Conservation (phyloP, 2,113 vertebrate species). For the Zosterops pallidus region DNA sequence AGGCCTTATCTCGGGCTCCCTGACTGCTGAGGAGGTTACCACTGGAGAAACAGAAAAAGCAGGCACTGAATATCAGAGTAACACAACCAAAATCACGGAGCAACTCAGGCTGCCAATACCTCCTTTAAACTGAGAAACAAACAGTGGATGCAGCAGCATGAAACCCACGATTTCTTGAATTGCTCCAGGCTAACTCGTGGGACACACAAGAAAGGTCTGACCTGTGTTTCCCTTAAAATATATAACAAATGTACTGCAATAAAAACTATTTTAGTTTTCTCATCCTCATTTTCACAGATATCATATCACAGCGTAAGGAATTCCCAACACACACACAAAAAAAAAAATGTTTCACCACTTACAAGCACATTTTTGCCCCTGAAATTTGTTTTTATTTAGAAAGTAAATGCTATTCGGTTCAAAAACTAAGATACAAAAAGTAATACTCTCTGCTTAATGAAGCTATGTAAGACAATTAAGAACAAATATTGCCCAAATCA, state of each 20-base stretch:
- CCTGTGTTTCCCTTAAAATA: not conserved
- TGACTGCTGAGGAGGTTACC: not conserved
- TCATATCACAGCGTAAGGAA: not conserved
- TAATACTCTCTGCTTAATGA: not conserved
- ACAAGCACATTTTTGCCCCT: not conserved
- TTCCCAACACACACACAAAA: not conserved
- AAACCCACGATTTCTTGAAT: not conserved
- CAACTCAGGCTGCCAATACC: not conserved
- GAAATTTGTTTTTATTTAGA: not conserved
- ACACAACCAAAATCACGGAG: not conserved
- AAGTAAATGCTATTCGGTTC: not conserved
- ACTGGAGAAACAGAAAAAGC: not conserved
- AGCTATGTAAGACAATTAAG: not conserved
- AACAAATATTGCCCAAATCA: not conserved
- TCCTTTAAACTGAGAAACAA: not conserved
- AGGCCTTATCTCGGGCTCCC: not conserved
- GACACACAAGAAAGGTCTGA: not conserved
- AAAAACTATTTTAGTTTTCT: not conserved
- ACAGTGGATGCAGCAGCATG: not conserved
- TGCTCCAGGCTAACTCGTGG: rapidly evolving
- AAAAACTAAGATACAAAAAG: not conserved
- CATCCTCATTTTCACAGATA: not conserved
- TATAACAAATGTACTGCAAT: not conserved
- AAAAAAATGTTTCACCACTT: not conserved
- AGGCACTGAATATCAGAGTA: not conserved